Percentiles rank a stretch among this genome's conserved stretches.
These are phyloP conservation scores for Desmodus rotundus DNA, from an alignment of 2,113 vertebrate species.

Conservation along the genomic window DNA sequence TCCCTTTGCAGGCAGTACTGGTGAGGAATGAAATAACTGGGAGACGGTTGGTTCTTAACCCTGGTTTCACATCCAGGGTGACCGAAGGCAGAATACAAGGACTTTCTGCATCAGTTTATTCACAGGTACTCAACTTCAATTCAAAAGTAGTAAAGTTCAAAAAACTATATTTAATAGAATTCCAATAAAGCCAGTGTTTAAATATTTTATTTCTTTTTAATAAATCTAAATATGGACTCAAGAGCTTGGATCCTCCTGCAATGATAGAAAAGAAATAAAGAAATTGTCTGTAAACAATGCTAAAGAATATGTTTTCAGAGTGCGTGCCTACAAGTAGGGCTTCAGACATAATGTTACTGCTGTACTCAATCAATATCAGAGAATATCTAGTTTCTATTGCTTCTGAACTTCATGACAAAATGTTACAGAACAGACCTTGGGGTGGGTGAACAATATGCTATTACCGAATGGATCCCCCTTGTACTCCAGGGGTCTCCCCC, in stretches of 20 bases:
- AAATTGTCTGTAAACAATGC: neutral
- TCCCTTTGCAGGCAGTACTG: neutral
- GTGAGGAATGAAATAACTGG: neutral
- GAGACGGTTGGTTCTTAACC: neutral
- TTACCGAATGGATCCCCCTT: too few relatives aligned
- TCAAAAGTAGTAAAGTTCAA: neutral
- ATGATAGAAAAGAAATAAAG: conserved; percentile 2
- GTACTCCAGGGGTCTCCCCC: too few relatives aligned
- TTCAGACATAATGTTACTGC: neutral
- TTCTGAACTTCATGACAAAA: neutral
- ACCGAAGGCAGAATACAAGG: neutral
- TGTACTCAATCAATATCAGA: neutral
- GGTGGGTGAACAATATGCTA: too few relatives aligned
- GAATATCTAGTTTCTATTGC: neutral
- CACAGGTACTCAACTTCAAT: neutral
- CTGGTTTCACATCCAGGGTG: neutral
- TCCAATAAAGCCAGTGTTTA: neutral
- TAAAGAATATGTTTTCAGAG: neutral
- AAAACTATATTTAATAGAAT: neutral
- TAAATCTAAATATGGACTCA: neutral
- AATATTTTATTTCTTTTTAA: neutral
- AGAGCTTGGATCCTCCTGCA: neutral
- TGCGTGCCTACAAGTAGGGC: neutral
- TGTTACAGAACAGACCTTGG: too few relatives aligned
- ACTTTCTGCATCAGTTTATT: neutral